A percentile compares a stretch with the other conserved stretches of the same genome.
phyloP scores from a whole-genome alignment of 2,888 invertebrate genomes.

The Tetrapedia diversipes region DNA sequence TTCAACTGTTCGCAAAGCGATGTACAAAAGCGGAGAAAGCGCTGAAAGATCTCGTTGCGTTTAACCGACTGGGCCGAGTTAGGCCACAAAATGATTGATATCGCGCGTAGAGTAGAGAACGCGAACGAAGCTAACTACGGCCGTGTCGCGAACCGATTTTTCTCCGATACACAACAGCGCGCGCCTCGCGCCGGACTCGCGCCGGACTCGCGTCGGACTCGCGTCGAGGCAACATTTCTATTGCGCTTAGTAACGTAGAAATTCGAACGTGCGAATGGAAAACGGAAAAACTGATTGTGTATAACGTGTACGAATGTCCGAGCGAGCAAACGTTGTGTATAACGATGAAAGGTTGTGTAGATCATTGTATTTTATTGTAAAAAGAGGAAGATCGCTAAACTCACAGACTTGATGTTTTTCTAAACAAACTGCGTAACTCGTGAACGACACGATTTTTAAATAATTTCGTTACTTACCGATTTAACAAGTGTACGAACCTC shows the following conservation, averaged over 20 bases:
- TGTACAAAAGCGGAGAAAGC: too few relatives aligned
- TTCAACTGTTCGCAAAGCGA: not conserved
- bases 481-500: slow-evolving; percentile 21
- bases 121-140: slow-evolving; percentile 1
- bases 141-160: slow-evolving; percentile 14
- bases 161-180: slow-evolving; percentile 14
- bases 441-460: slow-evolving; percentile 68
- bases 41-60: slow-evolving; percentile 6
- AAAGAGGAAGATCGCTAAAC: slow-evolving; percentile 59
- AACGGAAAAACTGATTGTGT: slow-evolving; percentile 19
- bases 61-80: slow-evolving; percentile 3
- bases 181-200: slow-evolving; percentile 4
- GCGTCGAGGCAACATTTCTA: slow-evolving; percentile 19
- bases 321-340: slow-evolving; percentile 60
- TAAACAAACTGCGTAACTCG: slow-evolving; percentile 72
- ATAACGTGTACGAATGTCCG: slow-evolving; percentile 34
- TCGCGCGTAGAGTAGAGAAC: not conserved
- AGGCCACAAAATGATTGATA: not conserved
- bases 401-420: slow-evolving; percentile 76
- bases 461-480: slow-evolving; percentile 65
- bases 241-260: slow-evolving; percentile 18
- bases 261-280: slow-evolving; percentile 11
- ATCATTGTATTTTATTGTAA: slow-evolving; percentile 81
- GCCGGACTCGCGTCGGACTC: slow-evolving; percentile 1
- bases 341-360: slow-evolving; percentile 62